A percentile compares a stretch with the other conserved stretches of the same genome.
phyloP scores from a whole-genome alignment of 2,888 invertebrate genomes.

The Phalera bucephala region DNA sequence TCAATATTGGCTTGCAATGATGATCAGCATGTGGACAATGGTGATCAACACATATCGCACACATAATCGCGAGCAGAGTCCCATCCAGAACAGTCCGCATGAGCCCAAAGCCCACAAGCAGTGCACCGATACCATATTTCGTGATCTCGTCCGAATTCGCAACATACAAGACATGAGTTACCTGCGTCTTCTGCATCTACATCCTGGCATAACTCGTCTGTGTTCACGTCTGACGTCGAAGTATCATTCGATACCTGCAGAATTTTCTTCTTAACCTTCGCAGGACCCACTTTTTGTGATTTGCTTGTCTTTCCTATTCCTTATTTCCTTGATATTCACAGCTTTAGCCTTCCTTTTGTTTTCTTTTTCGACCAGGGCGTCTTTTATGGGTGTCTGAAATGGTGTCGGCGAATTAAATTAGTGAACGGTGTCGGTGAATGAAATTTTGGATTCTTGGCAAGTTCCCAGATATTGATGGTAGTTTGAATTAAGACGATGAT shows the following conservation, averaged over 20 bases:
- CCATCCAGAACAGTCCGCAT: neutral
- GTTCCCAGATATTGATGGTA: too few species aligned
- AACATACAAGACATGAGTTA: constrained; percentile 25
- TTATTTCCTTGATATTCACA: neutral
- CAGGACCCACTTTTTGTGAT: constrained; percentile 19
- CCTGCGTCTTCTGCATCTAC: constrained; percentile 25
- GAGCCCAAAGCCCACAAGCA: neutral
- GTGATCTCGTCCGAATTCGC: neutral
- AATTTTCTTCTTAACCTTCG: constrained; percentile 24
- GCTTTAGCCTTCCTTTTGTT: constrained; percentile 19
- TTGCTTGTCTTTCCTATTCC: constrained; percentile 22
- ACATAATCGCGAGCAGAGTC: neutral
- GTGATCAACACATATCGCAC: neutral
- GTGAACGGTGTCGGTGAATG: too few species aligned
- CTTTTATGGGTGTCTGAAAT: too few species aligned
- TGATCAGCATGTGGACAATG: neutral
- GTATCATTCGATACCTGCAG: constrained; percentile 7
- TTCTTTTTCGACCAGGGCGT: too few species aligned
- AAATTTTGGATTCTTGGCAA: too few species aligned
- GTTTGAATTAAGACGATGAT: too few species aligned
- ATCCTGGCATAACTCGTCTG: constrained; percentile 17
- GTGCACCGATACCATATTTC: neutral
- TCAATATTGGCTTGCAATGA: neutral
- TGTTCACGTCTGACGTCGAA: constrained; percentile 9
- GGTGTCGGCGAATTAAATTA: too few species aligned